Percentiles rank a stretch among this genome's conserved stretches.
Evolutionary conservation across 2,888 invertebrate species (phyloP).

Genomic region (Halictus ligatus): DNA sequence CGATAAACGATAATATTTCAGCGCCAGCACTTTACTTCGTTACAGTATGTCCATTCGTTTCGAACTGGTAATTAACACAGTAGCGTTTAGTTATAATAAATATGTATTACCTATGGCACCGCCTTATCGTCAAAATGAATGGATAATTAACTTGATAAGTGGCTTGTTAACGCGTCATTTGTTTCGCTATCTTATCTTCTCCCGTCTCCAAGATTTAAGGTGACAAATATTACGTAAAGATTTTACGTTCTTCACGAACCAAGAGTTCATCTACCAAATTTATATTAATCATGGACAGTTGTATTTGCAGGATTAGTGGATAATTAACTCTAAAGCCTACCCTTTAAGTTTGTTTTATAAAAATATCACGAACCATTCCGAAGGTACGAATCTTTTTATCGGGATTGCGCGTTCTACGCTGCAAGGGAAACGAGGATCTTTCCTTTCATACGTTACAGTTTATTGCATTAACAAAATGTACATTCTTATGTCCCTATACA

Average conservation of each 20-base stretch:
- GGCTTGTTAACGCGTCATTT: not conserved
- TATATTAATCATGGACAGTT: not conserved
- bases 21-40: not conserved
- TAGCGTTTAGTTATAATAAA: not conserved
- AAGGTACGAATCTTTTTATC: not conserved
- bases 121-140: not conserved
- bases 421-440: not conserved
- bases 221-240: not conserved
- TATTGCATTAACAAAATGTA: constrained; percentile 53
- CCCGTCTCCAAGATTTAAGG: not conserved
- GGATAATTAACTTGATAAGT: not conserved
- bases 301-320: not conserved
- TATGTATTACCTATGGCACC: not conserved
- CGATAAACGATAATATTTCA: not conserved
- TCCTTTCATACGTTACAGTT: constrained; percentile 5
- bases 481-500: constrained; percentile 37
- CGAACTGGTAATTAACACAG: not conserved
- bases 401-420: too few relatives aligned
- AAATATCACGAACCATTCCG: too few relatives aligned
- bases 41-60: not conserved
- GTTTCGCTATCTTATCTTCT: not conserved
- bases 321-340: not conserved
- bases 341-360: not conserved
- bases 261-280: not conserved
- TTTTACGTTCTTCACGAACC: not conserved